Conservation (phyloP, 2,888 invertebrate genomes). For the Ophioninae sp. region DNA sequence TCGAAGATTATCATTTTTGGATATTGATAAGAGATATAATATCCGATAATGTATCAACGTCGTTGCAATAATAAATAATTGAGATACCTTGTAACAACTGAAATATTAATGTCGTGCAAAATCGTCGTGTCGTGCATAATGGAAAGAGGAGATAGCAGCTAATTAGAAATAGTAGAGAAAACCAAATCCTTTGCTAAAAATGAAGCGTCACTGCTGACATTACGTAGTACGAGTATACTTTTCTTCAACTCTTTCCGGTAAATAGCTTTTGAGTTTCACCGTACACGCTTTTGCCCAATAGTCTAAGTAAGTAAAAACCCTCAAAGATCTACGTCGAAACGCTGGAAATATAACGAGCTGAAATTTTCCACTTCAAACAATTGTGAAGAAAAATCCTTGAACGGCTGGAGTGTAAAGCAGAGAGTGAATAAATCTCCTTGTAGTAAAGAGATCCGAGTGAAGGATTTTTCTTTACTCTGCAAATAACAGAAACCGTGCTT, state of each 20-base stretch:
- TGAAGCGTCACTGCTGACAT: too few species aligned
- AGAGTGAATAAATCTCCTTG: conserved; percentile 37
- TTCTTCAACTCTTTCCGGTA: too few species aligned
- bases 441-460: conserved; percentile 50
- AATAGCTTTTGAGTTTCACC: too few species aligned
- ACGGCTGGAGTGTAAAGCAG: conserved; percentile 6
- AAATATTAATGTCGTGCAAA: neutral
- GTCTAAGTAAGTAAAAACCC: too few species aligned
- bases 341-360: neutral
- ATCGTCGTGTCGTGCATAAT: too few species aligned
- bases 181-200: too few species aligned
- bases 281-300: too few species aligned
- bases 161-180: too few species aligned
- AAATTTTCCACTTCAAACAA: neutral
- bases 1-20: neutral
- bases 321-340: too few species aligned
- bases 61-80: neutral
- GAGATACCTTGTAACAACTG: neutral
- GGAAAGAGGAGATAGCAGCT: too few species aligned
- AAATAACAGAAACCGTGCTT: conserved; percentile 24
- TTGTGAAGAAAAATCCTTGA: conserved; percentile 6
- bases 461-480: conserved; percentile 34
- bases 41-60: neutral
- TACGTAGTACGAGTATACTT: too few species aligned
- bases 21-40: neutral